These are phyloP conservation scores for Vulpes ferrilata DNA, from an alignment of 2,113 vertebrate genomes.

Conservation along the genomic window DNA sequence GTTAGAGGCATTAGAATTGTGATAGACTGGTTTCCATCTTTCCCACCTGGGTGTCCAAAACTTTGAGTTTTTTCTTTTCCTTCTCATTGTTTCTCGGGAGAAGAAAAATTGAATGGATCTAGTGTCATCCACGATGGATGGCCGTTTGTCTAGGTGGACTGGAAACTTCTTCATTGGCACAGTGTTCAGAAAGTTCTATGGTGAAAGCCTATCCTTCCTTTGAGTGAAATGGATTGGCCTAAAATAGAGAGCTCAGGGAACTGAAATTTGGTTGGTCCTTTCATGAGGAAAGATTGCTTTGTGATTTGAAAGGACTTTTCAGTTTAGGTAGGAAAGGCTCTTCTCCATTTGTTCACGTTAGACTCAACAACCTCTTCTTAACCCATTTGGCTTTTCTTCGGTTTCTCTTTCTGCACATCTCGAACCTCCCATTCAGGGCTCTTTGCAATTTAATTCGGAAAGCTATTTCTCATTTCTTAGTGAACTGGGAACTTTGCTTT, in stretches of 20 bases:
- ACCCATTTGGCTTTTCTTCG: slow-evolving; percentile 24
- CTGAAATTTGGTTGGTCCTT: slow-evolving; percentile 50
- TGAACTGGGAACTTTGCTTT: slow-evolving; percentile 48
- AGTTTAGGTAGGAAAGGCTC: slow-evolving; percentile 27
- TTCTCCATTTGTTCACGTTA: slow-evolving; percentile 50
- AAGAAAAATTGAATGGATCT: slow-evolving; percentile 1
- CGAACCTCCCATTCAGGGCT: background rate
- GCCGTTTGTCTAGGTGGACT: slow-evolving; percentile 21
- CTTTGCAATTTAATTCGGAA: slow-evolving; percentile 16
- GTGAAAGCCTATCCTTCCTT: slow-evolving; percentile 39
- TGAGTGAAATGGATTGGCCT: slow-evolving; percentile 28
- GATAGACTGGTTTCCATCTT: slow-evolving; percentile 41
- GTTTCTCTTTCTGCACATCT: slow-evolving; percentile 15
- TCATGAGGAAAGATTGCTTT: slow-evolving; percentile 57
- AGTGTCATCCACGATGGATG: background rate
- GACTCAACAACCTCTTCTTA: slow-evolving; percentile 9
- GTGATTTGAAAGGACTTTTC: slow-evolving; percentile 66
- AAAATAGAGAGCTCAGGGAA: slow-evolving; percentile 53
- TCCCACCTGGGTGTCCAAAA: slow-evolving; percentile 6
- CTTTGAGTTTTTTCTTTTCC: slow-evolving; percentile 16
- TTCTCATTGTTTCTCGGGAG: slow-evolving; percentile 11
- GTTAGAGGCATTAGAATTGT: background rate
- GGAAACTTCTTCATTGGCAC: background rate
- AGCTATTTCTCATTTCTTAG: slow-evolving; percentile 44
- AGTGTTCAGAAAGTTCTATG: slow-evolving; percentile 60